phyloP scores from a whole-genome alignment of 1,140 invertebrate genomes.

The Drosophila littoralis region DNA sequence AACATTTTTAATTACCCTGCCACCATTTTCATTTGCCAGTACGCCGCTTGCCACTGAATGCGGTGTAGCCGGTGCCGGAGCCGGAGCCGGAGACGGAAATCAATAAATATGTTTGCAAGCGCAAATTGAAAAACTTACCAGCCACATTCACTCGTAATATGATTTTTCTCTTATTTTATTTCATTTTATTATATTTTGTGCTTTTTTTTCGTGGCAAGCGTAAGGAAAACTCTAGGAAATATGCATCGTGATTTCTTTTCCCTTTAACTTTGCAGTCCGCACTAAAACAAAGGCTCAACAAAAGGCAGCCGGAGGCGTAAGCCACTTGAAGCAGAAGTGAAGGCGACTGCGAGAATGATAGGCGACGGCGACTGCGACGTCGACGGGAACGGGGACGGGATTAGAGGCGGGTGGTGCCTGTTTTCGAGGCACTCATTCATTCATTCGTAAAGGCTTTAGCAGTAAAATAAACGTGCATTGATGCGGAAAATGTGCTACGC shows the following conservation, averaged over 20 bases:
- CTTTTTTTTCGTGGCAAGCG: no score
- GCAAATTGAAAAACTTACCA: constrained; percentile 62
- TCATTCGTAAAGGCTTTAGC: constrained; percentile 82
- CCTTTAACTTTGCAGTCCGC: constrained; percentile 35
- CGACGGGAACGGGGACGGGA: not conserved
- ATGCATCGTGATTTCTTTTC: constrained; percentile 67
- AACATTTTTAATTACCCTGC: constrained; percentile 65
- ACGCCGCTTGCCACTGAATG: constrained; percentile 5
- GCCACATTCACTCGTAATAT: constrained; percentile 58
- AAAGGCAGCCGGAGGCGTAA: constrained; percentile 68
- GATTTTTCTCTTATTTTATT: constrained; percentile 36
- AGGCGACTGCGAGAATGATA: constrained; percentile 28
- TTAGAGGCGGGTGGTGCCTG: constrained; percentile 36
- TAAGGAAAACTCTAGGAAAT: constrained; percentile 57
- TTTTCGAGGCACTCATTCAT: constrained; percentile 79
- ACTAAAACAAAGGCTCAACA: constrained; percentile 71
- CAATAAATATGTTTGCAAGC: constrained; percentile 77
- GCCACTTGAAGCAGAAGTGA: constrained; percentile 66
- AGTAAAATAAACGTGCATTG: constrained; percentile 82
- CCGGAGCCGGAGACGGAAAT: constrained; percentile 55
- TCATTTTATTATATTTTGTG: constrained; percentile 12
- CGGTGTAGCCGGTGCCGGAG: not conserved
- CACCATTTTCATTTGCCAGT: constrained; percentile 3
- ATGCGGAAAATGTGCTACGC: constrained; percentile 82
- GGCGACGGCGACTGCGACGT: not conserved